phyloP scores from a whole-genome alignment of 2,113 vertebrate species.

The Hyla sarda region DNA sequence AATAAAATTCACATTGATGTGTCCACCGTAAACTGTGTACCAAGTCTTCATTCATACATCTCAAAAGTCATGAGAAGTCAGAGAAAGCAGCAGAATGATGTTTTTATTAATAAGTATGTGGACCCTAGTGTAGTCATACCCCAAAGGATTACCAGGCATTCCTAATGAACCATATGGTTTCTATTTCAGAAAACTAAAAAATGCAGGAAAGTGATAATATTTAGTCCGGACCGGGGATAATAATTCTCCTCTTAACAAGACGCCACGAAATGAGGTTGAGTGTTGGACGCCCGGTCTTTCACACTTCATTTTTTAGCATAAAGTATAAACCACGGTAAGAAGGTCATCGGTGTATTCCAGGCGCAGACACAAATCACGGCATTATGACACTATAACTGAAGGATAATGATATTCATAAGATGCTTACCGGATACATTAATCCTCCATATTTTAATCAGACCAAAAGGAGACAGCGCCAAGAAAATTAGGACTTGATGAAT shows the following conservation, averaged over 20 bases:
- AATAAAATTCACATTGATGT: too few relatives aligned
- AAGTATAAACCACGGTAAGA: slow-evolving; percentile 7
- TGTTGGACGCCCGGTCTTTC: not conserved
- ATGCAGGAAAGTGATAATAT: not conserved
- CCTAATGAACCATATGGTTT: not conserved
- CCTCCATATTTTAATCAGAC: slow-evolving; percentile 55
- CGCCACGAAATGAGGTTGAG: not conserved
- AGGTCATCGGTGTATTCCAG: slow-evolving; percentile 39
- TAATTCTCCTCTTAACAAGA: not conserved
- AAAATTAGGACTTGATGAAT: slow-evolving; percentile 54
- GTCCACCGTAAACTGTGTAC: too few relatives aligned
- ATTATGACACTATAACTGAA: slow-evolving; percentile 45
- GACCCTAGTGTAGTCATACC: not conserved
- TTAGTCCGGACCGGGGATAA: not conserved
- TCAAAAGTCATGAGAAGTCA: too few relatives aligned
- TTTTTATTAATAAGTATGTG: too few relatives aligned
- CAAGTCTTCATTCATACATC: too few relatives aligned
- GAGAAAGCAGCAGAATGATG: too few relatives aligned
- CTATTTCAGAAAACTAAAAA: not conserved
- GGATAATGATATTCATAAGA: slow-evolving; percentile 59
- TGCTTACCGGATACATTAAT: slow-evolving; percentile 44
- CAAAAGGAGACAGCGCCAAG: slow-evolving; percentile 37
- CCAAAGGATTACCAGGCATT: not conserved
- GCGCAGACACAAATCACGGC: slow-evolving; percentile 44
- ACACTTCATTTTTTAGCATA: not conserved